Evolutionary conservation across 1,140 invertebrate species (phyloP).

Genomic region (Harlomillsia oculata): DNA sequence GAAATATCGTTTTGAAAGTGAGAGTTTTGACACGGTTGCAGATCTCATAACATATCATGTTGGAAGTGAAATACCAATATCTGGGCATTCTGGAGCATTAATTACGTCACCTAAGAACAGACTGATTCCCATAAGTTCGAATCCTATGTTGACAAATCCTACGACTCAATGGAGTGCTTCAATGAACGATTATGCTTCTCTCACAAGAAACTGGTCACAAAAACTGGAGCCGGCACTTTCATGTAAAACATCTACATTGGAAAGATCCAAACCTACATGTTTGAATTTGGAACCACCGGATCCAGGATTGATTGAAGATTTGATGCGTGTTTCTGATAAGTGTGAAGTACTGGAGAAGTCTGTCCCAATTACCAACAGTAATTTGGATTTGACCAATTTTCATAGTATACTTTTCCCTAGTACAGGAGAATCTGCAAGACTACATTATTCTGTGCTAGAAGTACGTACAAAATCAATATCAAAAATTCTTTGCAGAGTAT

Average conservation of each 20-base stretch:
- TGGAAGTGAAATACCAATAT: slow-evolving; percentile 77
- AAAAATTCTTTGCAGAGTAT: neutral
- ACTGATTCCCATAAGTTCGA: slow-evolving; percentile 2
- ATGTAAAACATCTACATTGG: slow-evolving; percentile 25
- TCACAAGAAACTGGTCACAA: slow-evolving; percentile 5
- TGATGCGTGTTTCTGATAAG: slow-evolving; percentile 13
- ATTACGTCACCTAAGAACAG: slow-evolving; percentile 58
- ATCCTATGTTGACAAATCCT: neutral
- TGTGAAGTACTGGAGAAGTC: neutral
- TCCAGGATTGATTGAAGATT: slow-evolving; percentile 19
- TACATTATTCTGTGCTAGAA: slow-evolving; percentile 9
- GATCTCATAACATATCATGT: slow-evolving; percentile 90
- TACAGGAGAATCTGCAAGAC: neutral
- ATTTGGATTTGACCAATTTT: slow-evolving; percentile 21
- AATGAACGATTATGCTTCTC: slow-evolving; percentile 23
- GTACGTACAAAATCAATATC: neutral
- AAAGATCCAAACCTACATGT: slow-evolving; percentile 16
- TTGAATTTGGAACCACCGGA: slow-evolving; percentile 21
- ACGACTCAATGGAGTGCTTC: neutral
- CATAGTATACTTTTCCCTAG: slow-evolving; percentile 28
- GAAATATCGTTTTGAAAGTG: slow-evolving; percentile 89
- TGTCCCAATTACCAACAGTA: slow-evolving; percentile 4
- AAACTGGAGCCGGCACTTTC: neutral
- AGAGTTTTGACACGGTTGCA: slow-evolving; percentile 82
- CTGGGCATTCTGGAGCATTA: slow-evolving; percentile 71